Percentiles rank a stretch among this genome's conserved stretches.
These are phyloP conservation scores for Alectura lathami DNA, from an alignment of 2,113 vertebrate genomes.

Conservation along the genomic window DNA sequence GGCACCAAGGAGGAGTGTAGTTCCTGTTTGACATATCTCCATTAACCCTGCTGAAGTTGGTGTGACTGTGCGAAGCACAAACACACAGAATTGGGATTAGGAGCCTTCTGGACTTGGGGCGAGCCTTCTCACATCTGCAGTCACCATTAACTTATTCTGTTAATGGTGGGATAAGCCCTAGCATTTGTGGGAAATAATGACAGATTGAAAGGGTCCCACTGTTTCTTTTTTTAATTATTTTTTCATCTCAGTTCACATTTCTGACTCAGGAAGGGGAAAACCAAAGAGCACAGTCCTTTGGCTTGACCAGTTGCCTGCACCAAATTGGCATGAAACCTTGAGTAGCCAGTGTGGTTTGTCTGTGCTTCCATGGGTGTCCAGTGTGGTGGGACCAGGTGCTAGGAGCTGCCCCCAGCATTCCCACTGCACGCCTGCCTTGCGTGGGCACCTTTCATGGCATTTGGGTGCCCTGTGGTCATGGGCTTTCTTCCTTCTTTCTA, in stretches of 20 bases:
- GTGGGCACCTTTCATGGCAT: rapidly evolving
- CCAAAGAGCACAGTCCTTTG: rapidly evolving
- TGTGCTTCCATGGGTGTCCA: not conserved
- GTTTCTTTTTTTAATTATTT: not conserved
- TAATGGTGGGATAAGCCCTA: not conserved
- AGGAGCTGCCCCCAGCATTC: not conserved
- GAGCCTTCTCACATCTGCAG: not conserved
- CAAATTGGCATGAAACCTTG: not conserved
- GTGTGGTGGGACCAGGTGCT: no score
- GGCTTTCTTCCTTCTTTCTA: rapidly evolving
- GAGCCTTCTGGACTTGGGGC: rapidly evolving
- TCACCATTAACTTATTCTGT: not conserved
- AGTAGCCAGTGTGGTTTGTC: not conserved
- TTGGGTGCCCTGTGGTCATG: not conserved
- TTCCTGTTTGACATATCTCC: not conserved
- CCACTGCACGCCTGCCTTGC: not conserved
- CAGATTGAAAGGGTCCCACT: not conserved
- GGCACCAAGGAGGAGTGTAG: not conserved
- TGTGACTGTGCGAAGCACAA: not conserved
- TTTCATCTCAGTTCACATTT: not conserved
- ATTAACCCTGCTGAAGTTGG: not conserved
- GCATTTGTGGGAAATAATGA: not conserved
- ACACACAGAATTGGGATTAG: not conserved
- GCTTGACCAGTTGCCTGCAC: not conserved
- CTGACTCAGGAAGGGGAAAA: not conserved